Percentiles rank a stretch among this genome's conserved stretches.
Evolutionary conservation across 1,140 invertebrate genomes (phyloP).

Genomic region (Paracyclopina nana): DNA sequence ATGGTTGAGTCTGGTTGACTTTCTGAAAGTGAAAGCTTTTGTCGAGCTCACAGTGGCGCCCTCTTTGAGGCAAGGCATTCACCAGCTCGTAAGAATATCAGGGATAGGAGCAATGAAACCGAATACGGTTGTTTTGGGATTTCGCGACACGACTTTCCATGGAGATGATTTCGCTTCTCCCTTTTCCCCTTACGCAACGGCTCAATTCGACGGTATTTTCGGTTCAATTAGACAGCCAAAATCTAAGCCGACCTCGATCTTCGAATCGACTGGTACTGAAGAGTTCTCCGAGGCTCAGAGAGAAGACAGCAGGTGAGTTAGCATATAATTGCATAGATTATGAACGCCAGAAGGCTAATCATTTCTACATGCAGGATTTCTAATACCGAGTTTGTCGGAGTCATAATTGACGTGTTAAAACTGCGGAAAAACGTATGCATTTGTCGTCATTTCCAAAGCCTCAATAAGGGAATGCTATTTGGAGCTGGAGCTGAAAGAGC

Average conservation of each 20-base stretch:
- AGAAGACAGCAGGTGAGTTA: too few species aligned
- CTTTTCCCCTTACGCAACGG: constrained; percentile 6
- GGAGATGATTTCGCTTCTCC: constrained; percentile 22
- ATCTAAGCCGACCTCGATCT: neutral
- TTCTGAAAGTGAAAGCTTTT: constrained; percentile 86
- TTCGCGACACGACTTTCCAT: constrained; percentile 31
- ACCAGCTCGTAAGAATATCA: constrained; percentile 72
- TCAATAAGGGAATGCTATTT: constrained; percentile 36
- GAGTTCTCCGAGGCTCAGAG: constrained; percentile 17
- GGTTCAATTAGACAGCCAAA: neutral
- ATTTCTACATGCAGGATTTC: too few species aligned
- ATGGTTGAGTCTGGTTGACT: constrained; percentile 70
- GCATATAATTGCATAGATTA: too few species aligned
- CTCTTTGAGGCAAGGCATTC: constrained; percentile 64
- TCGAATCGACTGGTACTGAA: constrained; percentile 17
- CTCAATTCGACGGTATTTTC: constrained; percentile 10
- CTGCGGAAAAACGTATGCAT: constrained; percentile 88
- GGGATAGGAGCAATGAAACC: constrained; percentile 98
- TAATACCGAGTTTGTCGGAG: constrained; percentile 47
- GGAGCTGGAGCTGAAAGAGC: neutral
- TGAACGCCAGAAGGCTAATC: too few species aligned
- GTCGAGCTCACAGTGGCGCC: constrained; percentile 75
- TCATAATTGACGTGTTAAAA: constrained; percentile 63
- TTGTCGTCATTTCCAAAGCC: constrained; percentile 65
- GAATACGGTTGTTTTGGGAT: constrained; percentile 69